Evolutionary conservation across 2,888 invertebrate species (phyloP), one percentile per base, ranked within the genome.

Genomic region (Oligia fasciuncula): DNA sequence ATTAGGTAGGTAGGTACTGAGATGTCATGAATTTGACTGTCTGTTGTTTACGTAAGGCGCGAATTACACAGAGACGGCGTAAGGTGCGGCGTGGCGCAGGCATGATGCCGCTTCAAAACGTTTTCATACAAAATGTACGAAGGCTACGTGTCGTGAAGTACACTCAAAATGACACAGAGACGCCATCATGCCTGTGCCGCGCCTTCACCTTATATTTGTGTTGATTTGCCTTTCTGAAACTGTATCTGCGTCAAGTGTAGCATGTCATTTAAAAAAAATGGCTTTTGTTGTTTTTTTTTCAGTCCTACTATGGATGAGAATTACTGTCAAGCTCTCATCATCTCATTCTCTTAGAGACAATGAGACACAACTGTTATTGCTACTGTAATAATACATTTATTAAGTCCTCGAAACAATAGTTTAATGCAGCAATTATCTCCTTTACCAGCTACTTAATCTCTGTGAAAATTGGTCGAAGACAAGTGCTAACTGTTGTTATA

Each of bases 261-360:
- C 19, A 63, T 63, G 62, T 4, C 2, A 29, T 29, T 29, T 1
- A 29, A 29, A 29, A 29, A 29, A 29, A 29, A 29, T 29, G 29
- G 29, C 29, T 29, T 29, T 29, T 29, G 29, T 29, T 29, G 29
- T 29, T 29, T 67, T 78, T 62, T 23, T 49, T 65, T 29, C 51
- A n/a, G 43, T 73, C 29, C 29, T 29, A 0, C 29, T 9, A 0
- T 65, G 14, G 2, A 46, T 60, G 66, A 67, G n/a, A 62, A 73
- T 54, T 60, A 14, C 51, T 62, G 49, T 72, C 57, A 9, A 35
- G 19, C 9, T 67, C 43, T 29, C 29, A 29, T 29, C 29, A 29
- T 29, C 29, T 29, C 29, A 29, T 62, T 67, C n/a, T 49, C n/a
- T 70, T 23, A 13, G 68, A 84, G 68, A 84, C 79, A 75, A 75